Conservation (phyloP, 1,140 invertebrate genomes). For the Eciton burchellii region DNA sequence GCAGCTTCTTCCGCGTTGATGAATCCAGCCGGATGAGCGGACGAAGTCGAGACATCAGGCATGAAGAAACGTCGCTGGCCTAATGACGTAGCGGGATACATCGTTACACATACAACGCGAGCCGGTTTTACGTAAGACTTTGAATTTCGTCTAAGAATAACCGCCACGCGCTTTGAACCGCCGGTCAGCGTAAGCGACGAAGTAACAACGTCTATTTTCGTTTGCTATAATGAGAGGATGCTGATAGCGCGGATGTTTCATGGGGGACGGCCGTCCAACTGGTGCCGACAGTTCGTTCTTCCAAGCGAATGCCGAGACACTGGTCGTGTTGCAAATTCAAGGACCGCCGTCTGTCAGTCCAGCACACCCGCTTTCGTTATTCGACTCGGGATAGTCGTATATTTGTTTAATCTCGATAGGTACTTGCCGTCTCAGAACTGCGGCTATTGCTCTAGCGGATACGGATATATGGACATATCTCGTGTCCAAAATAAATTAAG, state of each 20-base stretch:
- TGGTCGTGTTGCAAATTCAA: conserved; percentile 45
- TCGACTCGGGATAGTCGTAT: conserved; percentile 2
- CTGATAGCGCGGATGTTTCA: conserved; percentile 58
- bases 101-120: conserved; percentile 42
- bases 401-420: conserved; percentile 24
- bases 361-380: conserved; percentile 6
- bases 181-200: conserved; percentile 71
- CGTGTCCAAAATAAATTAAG: neutral
- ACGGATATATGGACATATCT: neutral
- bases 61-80: conserved; percentile 28
- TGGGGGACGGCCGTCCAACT: conserved; percentile 40
- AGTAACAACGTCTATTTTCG: conserved; percentile 75
- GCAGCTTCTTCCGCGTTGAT: conserved; percentile 19
- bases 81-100: conserved; percentile 59
- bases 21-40: conserved; percentile 5
- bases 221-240: conserved; percentile 71
- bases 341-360: conserved; percentile 17
- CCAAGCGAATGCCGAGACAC: neutral
- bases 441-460: neutral
- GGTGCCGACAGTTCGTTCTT: conserved; percentile 31
- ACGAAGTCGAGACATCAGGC: neutral
- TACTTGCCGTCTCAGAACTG: conserved; percentile 10
- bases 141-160: conserved; percentile 74
- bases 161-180: conserved; percentile 70
- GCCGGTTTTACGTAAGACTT: conserved; percentile 72